phyloP scores from a whole-genome alignment of 2,797 vertebrate genomes.

The Neosilurus hyrtlii region DNA sequence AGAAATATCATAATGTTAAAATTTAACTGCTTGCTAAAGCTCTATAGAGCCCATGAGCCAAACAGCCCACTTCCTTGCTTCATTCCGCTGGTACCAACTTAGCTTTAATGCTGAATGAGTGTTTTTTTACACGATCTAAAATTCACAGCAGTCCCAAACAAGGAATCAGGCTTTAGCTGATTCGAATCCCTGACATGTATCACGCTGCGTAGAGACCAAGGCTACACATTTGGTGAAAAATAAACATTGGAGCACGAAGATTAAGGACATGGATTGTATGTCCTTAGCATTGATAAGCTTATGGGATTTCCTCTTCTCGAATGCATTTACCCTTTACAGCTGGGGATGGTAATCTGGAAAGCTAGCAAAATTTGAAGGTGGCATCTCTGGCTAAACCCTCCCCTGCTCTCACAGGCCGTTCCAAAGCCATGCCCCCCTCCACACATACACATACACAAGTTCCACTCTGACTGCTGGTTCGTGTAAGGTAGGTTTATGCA shows the following conservation, averaged over 20 bases:
- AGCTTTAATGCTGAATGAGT: neutral
- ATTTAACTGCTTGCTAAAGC: neutral
- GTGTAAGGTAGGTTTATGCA: too few species aligned
- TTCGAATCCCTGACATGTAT: neutral
- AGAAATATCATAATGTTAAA: slow-evolving; percentile 18
- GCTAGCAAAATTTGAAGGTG: too few species aligned
- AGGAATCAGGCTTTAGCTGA: neutral
- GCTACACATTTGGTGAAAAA: too few species aligned
- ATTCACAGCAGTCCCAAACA: neutral
- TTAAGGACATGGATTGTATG: neutral
- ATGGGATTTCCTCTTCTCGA: neutral
- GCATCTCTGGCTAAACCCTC: too few species aligned
- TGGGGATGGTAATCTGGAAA: too few species aligned
- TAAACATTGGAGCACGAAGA: neutral
- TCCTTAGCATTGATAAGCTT: neutral
- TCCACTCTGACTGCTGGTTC: too few species aligned
- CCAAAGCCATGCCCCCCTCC: too few species aligned
- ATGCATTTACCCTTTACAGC: too few species aligned
- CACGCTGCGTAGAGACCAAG: neutral
- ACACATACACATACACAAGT: too few species aligned
- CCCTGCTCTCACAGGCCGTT: too few species aligned
- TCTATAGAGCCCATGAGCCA: neutral
- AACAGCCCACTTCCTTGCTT: neutral
- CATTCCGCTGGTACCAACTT: neutral
- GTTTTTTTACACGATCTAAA: neutral